Evolutionary conservation across 2,113 vertebrate species (phyloP), one percentile per base, ranked within the genome.

Genomic region (Pimephales promelas): DNA sequence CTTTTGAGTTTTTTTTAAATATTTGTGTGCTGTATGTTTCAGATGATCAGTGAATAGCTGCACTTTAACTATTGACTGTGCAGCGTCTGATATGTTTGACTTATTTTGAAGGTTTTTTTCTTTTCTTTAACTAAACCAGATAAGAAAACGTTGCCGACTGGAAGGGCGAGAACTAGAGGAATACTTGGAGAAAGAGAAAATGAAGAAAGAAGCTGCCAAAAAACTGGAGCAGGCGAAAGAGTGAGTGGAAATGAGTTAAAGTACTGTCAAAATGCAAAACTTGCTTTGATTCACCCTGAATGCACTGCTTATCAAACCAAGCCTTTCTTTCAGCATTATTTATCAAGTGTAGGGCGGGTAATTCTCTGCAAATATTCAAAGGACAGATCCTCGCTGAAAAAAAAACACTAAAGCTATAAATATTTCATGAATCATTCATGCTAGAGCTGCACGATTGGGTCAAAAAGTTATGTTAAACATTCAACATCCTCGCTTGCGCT

Each of bases 161-260:
- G 98, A 99, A 94, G 98, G 97, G 85, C 97, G 96, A 84, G 98
- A 99, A 81, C 94, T 99, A 84, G 98, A 99, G 62, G 98, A 99
- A 56, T 99, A 95, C 84, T 78, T 99, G 31, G 98, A 99, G 87
- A 99, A 97, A 86, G 98, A 99, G 64, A 99, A 96, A 86, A 88
- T 96, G 26, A 99, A 99, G 92, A 99, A 99, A 89, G 98, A 99
- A 92, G 97, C 96, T 22, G 97, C 97, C 10, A 99, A 98, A 90
- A 99, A 99, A 87, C 93, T 99, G 16, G 98, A 99, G 89, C 98
- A 99, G 87, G 97, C 95, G n/a, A 99, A 99, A 94, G 98, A 99
- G 98, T 99, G 89, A 94, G 97, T 95, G 5, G 22, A 14, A 31
- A 26, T 49, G 64, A 36, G 64, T 68, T 43, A 45, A 24, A 57